These are phyloP conservation scores for Geodia barretti DNA, from an alignment of 37 sponge, comb jelly and placozoan species.

Conservation along the genomic window DNA sequence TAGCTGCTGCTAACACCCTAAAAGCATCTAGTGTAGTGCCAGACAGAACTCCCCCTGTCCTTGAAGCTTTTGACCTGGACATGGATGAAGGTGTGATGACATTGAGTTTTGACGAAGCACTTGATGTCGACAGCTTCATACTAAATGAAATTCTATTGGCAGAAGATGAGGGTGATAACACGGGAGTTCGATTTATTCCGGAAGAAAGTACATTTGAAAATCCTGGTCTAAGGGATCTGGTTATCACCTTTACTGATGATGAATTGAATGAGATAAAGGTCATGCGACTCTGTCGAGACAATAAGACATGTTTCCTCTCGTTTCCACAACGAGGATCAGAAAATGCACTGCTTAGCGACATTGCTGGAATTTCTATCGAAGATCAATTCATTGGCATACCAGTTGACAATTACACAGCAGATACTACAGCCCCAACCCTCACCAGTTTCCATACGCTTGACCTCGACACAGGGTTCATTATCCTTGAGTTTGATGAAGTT, in stretches of 20 bases:
- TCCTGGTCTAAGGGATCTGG: slow-evolving; percentile 29
- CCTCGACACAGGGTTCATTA: slow-evolving; percentile 59
- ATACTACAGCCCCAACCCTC: slow-evolving; percentile 71
- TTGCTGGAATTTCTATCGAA: slow-evolving; percentile 52
- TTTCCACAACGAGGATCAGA: slow-evolving; percentile 32
- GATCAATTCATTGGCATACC: background rate
- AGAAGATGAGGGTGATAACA: slow-evolving; percentile 16
- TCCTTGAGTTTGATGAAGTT: slow-evolving; percentile 77
- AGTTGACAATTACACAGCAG: slow-evolving; percentile 50
- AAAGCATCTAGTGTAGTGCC: slow-evolving; percentile 21
- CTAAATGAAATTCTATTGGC: slow-evolving; percentile 23
- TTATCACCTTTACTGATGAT: slow-evolving; percentile 29
- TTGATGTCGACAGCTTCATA: slow-evolving; percentile 25
- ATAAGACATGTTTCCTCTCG: slow-evolving; percentile 43
- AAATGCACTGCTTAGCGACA: slow-evolving; percentile 35
- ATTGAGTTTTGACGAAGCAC: slow-evolving; percentile 77
- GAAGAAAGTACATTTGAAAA: background rate
- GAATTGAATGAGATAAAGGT: slow-evolving; percentile 83
- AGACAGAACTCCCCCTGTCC: slow-evolving; percentile 62
- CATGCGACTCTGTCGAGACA: slow-evolving; percentile 48
- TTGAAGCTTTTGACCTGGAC: slow-evolving; percentile 77
- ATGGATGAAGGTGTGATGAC: slow-evolving; percentile 71
- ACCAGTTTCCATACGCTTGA: slow-evolving; percentile 64
- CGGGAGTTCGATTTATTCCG: background rate
- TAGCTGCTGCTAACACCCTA: background rate